Conservation (phyloP, 2,888 invertebrate species). For the Cephus rjabovi region DNA sequence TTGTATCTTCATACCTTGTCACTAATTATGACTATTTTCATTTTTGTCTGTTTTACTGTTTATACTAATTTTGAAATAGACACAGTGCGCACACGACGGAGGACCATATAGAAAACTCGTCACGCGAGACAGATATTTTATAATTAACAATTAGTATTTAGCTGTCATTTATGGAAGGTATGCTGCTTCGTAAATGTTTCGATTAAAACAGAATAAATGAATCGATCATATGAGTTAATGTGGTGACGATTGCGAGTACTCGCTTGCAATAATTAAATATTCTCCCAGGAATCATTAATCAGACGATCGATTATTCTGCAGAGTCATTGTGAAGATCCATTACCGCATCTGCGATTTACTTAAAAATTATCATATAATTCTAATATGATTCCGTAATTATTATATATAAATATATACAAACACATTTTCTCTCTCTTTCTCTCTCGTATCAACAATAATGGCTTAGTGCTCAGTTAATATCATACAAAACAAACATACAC, state of each 20-base stretch:
- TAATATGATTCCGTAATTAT: constrained; percentile 39
- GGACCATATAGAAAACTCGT: constrained; percentile 15
- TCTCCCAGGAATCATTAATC: not conserved
- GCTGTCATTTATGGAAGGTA: constrained; percentile 37
- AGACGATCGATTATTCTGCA: not conserved
- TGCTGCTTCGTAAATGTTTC: constrained; percentile 27
- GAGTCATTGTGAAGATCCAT: constrained; percentile 36
- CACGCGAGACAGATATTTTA: not conserved
- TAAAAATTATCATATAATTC: constrained; percentile 38
- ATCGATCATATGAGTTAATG: constrained; percentile 28
- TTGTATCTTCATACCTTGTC: not conserved
- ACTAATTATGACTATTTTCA: not conserved
- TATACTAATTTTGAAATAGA: constrained; percentile 28
- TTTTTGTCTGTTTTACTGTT: not conserved
- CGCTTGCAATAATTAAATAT: not conserved
- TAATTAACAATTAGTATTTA: constrained; percentile 13
- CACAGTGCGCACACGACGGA: constrained; percentile 5
- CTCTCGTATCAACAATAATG: constrained; percentile 42
- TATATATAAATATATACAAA: constrained; percentile 57
- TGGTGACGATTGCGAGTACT: not conserved
- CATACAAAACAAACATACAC: constrained; percentile 20
- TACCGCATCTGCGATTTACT: constrained; percentile 30
- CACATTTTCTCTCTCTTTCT: constrained; percentile 40
- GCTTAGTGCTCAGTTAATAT: constrained; percentile 21
- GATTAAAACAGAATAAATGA: constrained; percentile 26